These are phyloP conservation scores for Epinotia nisella DNA, from an alignment of 2,888 invertebrate species.

Conservation along the genomic window DNA sequence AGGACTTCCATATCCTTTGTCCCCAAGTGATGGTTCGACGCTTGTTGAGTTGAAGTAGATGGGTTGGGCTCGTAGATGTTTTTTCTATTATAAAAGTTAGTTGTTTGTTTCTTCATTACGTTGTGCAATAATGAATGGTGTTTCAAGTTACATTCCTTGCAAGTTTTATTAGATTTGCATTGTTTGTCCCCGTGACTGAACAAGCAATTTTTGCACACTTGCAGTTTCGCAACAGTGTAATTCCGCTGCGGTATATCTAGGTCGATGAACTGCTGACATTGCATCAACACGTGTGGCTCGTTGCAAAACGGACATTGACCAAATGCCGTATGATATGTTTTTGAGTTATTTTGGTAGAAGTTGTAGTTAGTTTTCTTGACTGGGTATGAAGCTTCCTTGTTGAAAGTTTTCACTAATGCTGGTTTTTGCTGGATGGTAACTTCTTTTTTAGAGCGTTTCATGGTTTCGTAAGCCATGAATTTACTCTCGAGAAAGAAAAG, in stretches of 20 bases:
- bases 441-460: slow-evolving; percentile 24
- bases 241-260: not conserved
- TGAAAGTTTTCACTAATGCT: not conserved
- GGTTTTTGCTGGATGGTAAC: not conserved
- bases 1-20: slow-evolving; percentile 28
- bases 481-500: slow-evolving; percentile 45
- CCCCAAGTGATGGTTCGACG: not conserved
- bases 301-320: slow-evolving; percentile 28
- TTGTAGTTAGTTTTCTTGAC: not conserved
- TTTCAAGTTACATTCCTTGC: slow-evolving; percentile 33
- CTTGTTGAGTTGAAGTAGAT: not conserved
- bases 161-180: slow-evolving; percentile 32
- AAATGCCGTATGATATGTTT: slow-evolving; percentile 7
- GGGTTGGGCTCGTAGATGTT: too few relatives aligned
- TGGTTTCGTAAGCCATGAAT: slow-evolving; percentile 47
- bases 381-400: not conserved
- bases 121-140: slow-evolving; percentile 25
- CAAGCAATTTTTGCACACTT: slow-evolving; percentile 37
- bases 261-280: slow-evolving; percentile 28
- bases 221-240: too few relatives aligned
- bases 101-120: not conserved
- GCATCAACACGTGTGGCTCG: slow-evolving; percentile 33
- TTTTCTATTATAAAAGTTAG: not conserved
- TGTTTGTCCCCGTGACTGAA: slow-evolving; percentile 23
- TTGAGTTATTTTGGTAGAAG: not conserved